These are phyloP conservation scores for Eurypyga helias DNA, from an alignment of 2,113 vertebrate species.

Conservation along the genomic window DNA sequence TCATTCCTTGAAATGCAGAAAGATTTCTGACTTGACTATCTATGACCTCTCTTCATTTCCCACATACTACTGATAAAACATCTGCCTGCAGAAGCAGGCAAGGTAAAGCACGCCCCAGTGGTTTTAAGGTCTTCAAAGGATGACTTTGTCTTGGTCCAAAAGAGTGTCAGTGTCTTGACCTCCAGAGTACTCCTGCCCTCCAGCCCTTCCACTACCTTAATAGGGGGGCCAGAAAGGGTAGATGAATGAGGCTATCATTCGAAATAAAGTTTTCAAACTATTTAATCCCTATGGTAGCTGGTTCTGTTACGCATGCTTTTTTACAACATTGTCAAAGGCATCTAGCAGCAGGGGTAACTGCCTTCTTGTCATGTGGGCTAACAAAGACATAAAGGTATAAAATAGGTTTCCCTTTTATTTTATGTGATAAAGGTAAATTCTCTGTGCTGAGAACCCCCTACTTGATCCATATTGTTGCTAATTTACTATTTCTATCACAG, in stretches of 20 bases:
- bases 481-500: constrained; percentile 28
- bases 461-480: background rate
- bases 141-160: background rate
- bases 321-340: background rate
- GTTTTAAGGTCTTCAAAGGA: background rate
- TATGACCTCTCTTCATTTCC: background rate
- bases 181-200: background rate
- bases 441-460: background rate
- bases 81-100: background rate
- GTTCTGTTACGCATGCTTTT: background rate
- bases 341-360: constrained; percentile 9
- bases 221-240: background rate
- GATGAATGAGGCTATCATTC: background rate
- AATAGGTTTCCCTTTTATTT: constrained; percentile 4
- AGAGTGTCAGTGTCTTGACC: background rate
- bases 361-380: background rate
- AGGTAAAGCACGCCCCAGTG: background rate
- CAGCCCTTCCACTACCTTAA: background rate
- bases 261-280: background rate
- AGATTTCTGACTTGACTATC: background rate
- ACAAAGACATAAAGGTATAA: constrained; percentile 16
- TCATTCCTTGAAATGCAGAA: background rate
- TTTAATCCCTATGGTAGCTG: background rate
- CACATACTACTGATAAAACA: background rate
- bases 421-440: background rate